Percentiles rank a stretch among this genome's conserved stretches.
These are phyloP conservation scores for Hippocampus guttulatus DNA, from an alignment of 2,113 vertebrate genomes.

Conservation along the genomic window DNA sequence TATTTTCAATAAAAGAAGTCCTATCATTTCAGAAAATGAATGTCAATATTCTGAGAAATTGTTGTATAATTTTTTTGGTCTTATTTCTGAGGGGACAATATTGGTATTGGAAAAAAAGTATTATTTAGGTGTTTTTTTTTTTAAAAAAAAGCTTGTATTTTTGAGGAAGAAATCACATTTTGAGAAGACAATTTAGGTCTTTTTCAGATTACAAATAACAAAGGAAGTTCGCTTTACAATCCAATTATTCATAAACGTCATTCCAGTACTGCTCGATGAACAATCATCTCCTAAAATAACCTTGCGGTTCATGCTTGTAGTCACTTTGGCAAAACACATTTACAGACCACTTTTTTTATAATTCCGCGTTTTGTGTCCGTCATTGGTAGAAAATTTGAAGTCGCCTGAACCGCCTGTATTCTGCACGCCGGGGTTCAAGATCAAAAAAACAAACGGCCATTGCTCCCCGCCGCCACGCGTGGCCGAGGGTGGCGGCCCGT, in stretches of 20 bases:
- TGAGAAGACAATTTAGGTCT: neutral
- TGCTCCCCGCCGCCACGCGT: conserved; percentile 29
- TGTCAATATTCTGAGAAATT: neutral
- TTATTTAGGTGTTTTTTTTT: neutral
- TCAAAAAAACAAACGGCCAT: conserved; percentile 43
- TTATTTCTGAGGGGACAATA: neutral
- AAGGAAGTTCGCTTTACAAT: neutral
- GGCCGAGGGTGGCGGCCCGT: conserved; percentile 11
- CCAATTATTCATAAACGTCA: no score
- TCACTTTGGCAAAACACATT: neutral
- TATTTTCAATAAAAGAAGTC: no score
- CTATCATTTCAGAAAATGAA: no score
- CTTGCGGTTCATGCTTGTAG: neutral
- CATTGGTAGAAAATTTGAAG: conserved; percentile 56
- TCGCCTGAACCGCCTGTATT: conserved; percentile 78
- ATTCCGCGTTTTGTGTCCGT: neutral
- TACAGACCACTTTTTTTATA: neutral
- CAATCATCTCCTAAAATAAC: no score
- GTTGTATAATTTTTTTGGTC: neutral
- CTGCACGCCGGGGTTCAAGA: conserved; percentile 78
- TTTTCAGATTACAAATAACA: neutral
- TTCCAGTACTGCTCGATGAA: no score
- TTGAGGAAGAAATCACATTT: neutral
- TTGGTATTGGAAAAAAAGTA: neutral
- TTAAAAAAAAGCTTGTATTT: neutral